phyloP scores from a whole-genome alignment of 2,113 vertebrate species.

The Cebus imitator region DNA sequence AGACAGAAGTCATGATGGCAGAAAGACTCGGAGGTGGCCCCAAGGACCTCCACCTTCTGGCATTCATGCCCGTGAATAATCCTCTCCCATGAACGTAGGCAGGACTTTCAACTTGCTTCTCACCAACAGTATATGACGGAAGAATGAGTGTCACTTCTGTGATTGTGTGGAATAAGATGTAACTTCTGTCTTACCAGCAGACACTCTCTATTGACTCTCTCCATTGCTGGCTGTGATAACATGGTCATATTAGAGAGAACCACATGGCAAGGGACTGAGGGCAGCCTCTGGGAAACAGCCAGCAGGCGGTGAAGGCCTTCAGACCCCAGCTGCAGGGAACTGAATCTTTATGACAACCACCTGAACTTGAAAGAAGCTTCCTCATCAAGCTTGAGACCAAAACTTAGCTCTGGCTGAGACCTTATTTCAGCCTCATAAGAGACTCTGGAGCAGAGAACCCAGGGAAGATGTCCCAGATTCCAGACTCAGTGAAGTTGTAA shows the following conservation, averaged over 20 bases:
- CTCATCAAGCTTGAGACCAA: background rate
- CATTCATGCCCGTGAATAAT: rapidly evolving
- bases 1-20: background rate
- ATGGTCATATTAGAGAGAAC: background rate
- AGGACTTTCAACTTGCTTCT: background rate
- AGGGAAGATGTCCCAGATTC: background rate
- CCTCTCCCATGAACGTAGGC: rapidly evolving
- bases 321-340: too few species aligned
- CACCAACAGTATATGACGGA: rapidly evolving
- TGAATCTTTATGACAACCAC: background rate
- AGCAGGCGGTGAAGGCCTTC: background rate
- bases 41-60: too few species aligned
- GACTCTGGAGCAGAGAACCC: background rate
- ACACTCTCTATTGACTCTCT: background rate
- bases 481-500: background rate
- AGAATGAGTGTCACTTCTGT: background rate
- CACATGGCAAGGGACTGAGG: rapidly evolving
- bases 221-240: background rate
- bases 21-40: background rate
- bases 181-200: background rate
- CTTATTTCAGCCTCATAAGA: background rate
- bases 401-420: too few species aligned
- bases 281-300: rapidly evolving
- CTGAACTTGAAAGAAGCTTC: background rate
- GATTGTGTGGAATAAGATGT: too few species aligned